Base-by-base conservation (phyloP, 2,797 vertebrate species). In the Denticeps clupeoides region DNA sequence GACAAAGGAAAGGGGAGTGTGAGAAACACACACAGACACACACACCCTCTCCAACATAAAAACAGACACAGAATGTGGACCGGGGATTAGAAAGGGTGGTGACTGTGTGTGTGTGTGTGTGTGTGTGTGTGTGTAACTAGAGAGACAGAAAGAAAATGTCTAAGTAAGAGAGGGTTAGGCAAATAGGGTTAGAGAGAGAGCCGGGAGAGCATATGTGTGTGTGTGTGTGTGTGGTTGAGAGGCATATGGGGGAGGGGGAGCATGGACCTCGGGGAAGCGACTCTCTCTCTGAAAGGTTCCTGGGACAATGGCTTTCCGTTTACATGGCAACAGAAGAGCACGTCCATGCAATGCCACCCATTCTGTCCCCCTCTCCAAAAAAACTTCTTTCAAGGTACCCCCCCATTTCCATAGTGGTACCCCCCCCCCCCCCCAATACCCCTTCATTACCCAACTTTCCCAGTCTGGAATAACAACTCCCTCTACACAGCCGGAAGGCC, bases 201-300 rank as follows among this genome's bases (percentile, higher is more conserved):
- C 18, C 32, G 13, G 10, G 40, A 44, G 35, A 7, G n/a, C 13
- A 47, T 27, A 33, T 40, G 37, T 35, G 15, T 48, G 29, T 28
- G 32, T 42, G 70, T 67, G 66, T 54, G 62, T 48, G 60, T 58
- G 32, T 63, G 59, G 57, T 40, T 42, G 28, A 51, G 45, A 31
- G 45, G 31, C 19, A 45, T 33, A 19, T 53, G 60, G 69, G 74
- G 51, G 74, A 76, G 69, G 67, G 61, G 9, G 42, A 78, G 53
- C 45, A 63, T 67, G 67, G 76, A 79, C 77, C 80, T 82, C 74
- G 47, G 79, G 82, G 81, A 78, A 82, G 69, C 72, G 70, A 63
- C 70, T 60, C 49, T 84, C 79, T n/a, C n/a, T n/a, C n/a, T n/a
- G n/a, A 85, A 86, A 84, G 79, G 76, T 82, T 83, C 77, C 70